Evolutionary conservation across 2,113 vertebrate genomes (phyloP).

Genomic region (Peromyscus maniculatus): DNA sequence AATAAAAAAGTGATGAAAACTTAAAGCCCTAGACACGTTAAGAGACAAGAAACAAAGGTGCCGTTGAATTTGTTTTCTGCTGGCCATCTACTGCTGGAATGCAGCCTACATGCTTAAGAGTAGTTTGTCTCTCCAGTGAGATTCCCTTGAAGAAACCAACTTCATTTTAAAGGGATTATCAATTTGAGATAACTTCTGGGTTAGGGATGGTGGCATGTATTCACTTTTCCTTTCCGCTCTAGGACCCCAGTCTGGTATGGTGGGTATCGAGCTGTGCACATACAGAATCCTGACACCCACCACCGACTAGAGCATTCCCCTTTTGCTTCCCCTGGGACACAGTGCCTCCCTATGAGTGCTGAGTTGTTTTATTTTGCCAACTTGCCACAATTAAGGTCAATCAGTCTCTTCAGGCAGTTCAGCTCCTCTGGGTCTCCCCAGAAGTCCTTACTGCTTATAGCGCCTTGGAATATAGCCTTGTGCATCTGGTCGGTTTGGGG

Average conservation of each 20-base stretch:
- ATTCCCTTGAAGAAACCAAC: neutral
- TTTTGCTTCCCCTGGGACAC: neutral
- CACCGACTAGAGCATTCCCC: neutral
- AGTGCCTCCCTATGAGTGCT: rapidly evolving
- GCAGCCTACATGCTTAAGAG: neutral
- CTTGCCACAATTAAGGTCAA: neutral
- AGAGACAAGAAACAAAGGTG: neutral
- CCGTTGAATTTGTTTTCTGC: neutral
- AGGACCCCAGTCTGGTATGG: neutral
- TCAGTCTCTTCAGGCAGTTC: no score
- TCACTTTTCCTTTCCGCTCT: neutral
- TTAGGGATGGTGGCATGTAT: neutral
- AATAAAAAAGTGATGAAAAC: neutral
- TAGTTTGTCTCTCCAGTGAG: neutral
- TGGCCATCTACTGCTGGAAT: neutral
- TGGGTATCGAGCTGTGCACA: no score
- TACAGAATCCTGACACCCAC: no score
- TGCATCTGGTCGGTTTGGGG: no score
- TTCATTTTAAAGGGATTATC: neutral
- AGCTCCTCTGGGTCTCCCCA: no score
- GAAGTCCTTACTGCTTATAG: no score
- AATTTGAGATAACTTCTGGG: neutral
- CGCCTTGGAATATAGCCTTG: no score
- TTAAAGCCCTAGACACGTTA: neutral
- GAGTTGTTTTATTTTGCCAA: neutral